These are phyloP conservation scores for Aegithalos caudatus DNA, from an alignment of 2,113 vertebrate species.

Conservation along the genomic window DNA sequence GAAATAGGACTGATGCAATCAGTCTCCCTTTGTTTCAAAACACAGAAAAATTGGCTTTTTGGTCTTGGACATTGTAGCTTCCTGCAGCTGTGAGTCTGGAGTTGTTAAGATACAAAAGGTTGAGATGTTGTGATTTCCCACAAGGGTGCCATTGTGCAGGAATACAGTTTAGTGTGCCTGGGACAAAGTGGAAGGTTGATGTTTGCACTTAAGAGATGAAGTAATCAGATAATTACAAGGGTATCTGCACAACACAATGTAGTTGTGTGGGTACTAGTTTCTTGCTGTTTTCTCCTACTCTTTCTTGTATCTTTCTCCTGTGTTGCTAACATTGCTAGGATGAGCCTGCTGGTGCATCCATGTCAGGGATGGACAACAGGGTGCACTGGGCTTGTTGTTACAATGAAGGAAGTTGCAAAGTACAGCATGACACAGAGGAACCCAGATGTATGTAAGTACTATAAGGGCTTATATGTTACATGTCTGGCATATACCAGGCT, in stretches of 20 bases:
- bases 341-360: neutral
- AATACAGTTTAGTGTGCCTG: neutral
- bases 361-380: rapidly evolving
- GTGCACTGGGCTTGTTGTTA: neutral
- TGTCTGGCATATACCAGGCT: neutral
- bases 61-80: neutral
- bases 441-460: neutral
- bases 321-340: neutral
- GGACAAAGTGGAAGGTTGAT: neutral
- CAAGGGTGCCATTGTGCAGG: neutral
- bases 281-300: neutral
- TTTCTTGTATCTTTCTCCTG: neutral
- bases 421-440: neutral
- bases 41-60: neutral
- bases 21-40: neutral
- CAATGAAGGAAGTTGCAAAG: neutral
- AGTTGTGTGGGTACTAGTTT: neutral
- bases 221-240: neutral
- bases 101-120: neutral
- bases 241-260: neutral
- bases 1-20: neutral
- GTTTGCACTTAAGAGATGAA: neutral
- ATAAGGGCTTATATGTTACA: neutral
- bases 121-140: neutral
- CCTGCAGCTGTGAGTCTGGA: neutral